Percentiles rank a stretch among this genome's conserved stretches.
These are phyloP conservation scores for Microplitis manilae DNA, from an alignment of 2,888 invertebrate genomes.

Conservation along the genomic window DNA sequence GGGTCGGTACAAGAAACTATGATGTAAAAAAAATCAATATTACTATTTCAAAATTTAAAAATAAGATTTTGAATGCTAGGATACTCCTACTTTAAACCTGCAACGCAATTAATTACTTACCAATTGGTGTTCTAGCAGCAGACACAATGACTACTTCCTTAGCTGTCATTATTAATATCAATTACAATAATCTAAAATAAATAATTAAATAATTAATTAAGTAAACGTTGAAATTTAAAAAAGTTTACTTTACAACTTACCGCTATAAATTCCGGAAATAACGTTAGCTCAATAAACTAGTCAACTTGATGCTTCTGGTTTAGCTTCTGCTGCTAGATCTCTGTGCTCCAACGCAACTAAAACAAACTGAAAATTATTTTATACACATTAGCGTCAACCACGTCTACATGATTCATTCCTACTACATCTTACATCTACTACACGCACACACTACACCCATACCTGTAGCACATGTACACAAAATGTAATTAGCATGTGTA, in stretches of 20 bases:
- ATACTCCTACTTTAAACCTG: no score
- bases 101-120: slow-evolving; percentile 72
- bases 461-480: background rate
- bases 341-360: background rate
- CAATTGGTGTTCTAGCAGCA: slow-evolving; percentile 89
- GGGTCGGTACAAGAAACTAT: no score
- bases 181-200: background rate
- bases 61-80: no score
- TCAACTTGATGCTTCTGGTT: background rate
- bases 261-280: slow-evolving; percentile 45
- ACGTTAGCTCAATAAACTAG: slow-evolving; percentile 45
- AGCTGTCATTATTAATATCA: slow-evolving; percentile 57
- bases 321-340: slow-evolving; percentile 35
- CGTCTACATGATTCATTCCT: background rate
- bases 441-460: slow-evolving; percentile 40
- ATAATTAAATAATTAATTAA: background rate
- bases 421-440: background rate
- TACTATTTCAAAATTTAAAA: no score
- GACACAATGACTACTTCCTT: slow-evolving; percentile 81
- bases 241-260: no score
- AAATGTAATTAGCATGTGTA: no score
- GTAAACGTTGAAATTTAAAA: background rate
- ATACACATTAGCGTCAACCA: background rate
- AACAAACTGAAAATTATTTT: background rate
- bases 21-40: no score